Conservation (phyloP, 2,797 vertebrate genomes). For the Linurgus olivaceus region DNA sequence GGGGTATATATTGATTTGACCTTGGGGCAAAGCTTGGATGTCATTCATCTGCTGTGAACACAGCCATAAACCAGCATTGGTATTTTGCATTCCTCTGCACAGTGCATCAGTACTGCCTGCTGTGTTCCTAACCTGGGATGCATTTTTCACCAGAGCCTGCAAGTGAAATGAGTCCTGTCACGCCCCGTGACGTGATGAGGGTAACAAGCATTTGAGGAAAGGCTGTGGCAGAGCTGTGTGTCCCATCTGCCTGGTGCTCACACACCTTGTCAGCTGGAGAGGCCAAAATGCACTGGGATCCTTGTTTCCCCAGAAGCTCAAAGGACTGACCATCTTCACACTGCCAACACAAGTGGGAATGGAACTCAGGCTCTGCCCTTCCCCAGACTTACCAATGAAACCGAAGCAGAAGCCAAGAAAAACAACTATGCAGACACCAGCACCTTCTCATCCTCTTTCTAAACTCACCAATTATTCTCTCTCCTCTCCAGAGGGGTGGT, state of each 20-base stretch:
- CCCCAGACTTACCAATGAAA: not conserved
- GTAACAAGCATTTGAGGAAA: not conserved
- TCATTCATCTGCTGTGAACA: not conserved
- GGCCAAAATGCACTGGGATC: not conserved
- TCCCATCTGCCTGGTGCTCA: not conserved
- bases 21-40: not conserved
- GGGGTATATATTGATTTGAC: not conserved
- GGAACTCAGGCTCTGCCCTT: not conserved
- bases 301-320: not conserved
- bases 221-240: not conserved
- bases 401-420: not conserved
- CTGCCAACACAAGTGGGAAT: not conserved
- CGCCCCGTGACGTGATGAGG: fast-evolving
- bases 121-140: not conserved
- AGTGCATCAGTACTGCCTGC: not conserved
- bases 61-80: not conserved
- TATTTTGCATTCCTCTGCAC: not conserved
- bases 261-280: not conserved
- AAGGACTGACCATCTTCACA: not conserved
- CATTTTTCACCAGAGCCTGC: not conserved
- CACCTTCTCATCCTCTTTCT: not conserved
- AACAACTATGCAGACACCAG: not conserved
- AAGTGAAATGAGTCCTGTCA: not conserved
- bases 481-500: not conserved
- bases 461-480: not conserved